A percentile compares a stretch with the other conserved stretches of the same genome.
Evolutionary conservation across 1,140 invertebrate species (phyloP).

Genomic region (Cephus cinctus): DNA sequence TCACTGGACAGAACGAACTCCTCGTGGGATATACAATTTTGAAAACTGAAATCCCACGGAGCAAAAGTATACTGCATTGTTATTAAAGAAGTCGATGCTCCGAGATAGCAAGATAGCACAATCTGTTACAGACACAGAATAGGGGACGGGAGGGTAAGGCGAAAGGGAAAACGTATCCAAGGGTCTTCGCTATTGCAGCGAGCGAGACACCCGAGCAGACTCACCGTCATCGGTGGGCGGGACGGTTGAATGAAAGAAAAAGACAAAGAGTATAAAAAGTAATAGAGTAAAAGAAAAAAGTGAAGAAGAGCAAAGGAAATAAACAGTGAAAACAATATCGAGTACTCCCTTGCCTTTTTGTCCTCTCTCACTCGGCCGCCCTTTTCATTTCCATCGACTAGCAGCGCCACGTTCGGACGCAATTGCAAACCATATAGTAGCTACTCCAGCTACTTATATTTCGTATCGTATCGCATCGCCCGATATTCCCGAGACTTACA

Average conservation of each 20-base stretch:
- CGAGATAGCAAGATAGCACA: not conserved
- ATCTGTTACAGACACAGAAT: too few relatives aligned
- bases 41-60: not conserved
- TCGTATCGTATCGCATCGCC: slow-evolving; percentile 15
- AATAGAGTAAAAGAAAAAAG: not conserved
- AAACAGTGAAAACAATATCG: slow-evolving; percentile 23
- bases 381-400: slow-evolving; percentile 24
- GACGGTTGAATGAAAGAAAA: not conserved
- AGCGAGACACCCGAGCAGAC: too few relatives aligned
- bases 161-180: too few relatives aligned
- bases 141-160: too few relatives aligned
- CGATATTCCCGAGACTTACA: slow-evolving; percentile 20
- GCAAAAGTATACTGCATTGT: not conserved
- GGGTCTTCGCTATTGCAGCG: too few relatives aligned
- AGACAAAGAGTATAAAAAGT: not conserved
- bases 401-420: slow-evolving; percentile 20
- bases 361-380: not conserved
- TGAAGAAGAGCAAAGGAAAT: not conserved
- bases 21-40: not conserved
- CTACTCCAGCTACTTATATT: slow-evolving; percentile 12
- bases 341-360: slow-evolving; percentile 4
- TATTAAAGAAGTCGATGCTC: not conserved
- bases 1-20: not conserved
- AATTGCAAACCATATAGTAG: slow-evolving; percentile 11
- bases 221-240: slow-evolving; percentile 1